Base-by-base conservation (phyloP, 2,797 vertebrate genomes). In the Cossypha caffra region DNA sequence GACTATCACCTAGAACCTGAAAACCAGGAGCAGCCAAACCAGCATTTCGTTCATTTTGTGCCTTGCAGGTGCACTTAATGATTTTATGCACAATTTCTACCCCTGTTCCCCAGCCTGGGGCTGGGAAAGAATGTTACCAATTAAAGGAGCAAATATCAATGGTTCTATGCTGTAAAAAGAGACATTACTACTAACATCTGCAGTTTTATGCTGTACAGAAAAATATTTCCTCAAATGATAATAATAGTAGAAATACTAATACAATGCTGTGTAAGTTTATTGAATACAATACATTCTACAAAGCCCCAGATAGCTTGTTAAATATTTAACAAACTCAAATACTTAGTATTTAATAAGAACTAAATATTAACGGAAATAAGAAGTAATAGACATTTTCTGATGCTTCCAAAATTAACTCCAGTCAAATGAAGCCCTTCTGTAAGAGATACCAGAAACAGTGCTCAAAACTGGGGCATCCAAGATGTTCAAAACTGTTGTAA, bases 321-420 rank as follows among this genome's bases (percentile, higher is more conserved):
- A 97, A 96, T 97, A 96, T 95, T 96, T 94, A 94, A 77, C 51
- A 95, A 96, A 86, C 58, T 88, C 64, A 75, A 93, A 93, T 96
- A 97, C 96, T 96, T 95, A 96, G 74, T 93, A 88, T 92, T 92
- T 97, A 96, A 96, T 96, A 96, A 96, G 61, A 74, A 82, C 48
- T 63, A 66, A 59, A 77, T 54, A 88, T 92, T 63, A 86, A 92
- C 35, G 33, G 67, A 91, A 96, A 92, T 78, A 94, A 90, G 95
- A 96, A 64, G 51, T n/a, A 94, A 81, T 6, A 61, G 79, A 48
- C 31, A 31, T 73, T 92, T 91, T 55, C 86, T 90, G 51, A 94
- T 76, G 55, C 37, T 85, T 88, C 40, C 58, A 73, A 71, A 80
- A 64, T 72, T 76, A 73, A 69, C 61, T 85, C 67, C 37, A 81